These are phyloP conservation scores for Elaphurus davidianus DNA, from an alignment of 2,113 vertebrate species.

Conservation along the genomic window DNA sequence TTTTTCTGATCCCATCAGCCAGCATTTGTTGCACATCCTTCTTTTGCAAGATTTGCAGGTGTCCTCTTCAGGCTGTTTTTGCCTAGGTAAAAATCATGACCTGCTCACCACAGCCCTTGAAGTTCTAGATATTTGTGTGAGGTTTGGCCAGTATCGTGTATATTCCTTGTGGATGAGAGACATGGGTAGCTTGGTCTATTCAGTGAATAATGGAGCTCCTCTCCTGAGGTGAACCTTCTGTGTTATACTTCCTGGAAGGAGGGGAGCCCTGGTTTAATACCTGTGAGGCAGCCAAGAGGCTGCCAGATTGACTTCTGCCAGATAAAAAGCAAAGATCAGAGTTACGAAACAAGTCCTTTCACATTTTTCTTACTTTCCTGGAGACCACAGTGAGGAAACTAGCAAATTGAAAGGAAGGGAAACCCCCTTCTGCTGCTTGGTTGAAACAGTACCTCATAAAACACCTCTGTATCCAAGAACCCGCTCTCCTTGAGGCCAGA, in stretches of 20 bases:
- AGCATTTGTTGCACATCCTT: not conserved
- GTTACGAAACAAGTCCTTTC: slow-evolving; percentile 65
- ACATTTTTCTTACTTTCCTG: slow-evolving; percentile 69
- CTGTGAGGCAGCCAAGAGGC: slow-evolving; percentile 58
- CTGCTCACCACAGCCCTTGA: not conserved
- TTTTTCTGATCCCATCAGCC: not conserved
- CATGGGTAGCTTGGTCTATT: not conserved
- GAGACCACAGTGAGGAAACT: slow-evolving; percentile 73
- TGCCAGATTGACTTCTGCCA: slow-evolving; percentile 49
- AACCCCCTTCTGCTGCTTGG: slow-evolving; percentile 40
- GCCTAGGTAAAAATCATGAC: not conserved
- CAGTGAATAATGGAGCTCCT: not conserved
- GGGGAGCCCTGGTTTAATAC: slow-evolving; percentile 63
- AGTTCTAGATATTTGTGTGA: not conserved
- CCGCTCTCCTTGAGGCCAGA: not conserved
- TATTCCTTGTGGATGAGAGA: not conserved
- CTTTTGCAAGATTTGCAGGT: not conserved
- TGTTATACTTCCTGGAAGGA: slow-evolving; percentile 36
- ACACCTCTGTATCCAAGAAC: not conserved
- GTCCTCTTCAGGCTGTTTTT: not conserved
- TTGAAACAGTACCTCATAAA: not conserved
- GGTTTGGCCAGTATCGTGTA: not conserved
- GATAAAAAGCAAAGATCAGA: slow-evolving; percentile 69
- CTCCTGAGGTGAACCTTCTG: not conserved
- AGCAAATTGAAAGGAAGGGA: slow-evolving; percentile 50